Conservation (phyloP, 2,888 invertebrate genomes). For the Terebella lapidaria region DNA sequence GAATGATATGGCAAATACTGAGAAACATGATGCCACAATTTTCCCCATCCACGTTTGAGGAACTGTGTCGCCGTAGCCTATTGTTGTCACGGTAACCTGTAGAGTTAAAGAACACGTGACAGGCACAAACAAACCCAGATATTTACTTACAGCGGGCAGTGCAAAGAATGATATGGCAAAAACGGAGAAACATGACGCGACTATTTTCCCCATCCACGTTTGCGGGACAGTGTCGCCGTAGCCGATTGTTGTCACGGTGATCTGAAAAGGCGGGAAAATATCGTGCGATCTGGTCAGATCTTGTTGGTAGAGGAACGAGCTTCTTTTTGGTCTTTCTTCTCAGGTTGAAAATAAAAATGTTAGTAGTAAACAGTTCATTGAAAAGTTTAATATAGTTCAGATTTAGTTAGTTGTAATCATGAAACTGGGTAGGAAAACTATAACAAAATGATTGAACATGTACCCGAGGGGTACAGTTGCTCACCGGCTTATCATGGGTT, state of each 20-base stretch:
- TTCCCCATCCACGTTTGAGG: slow-evolving; percentile 84
- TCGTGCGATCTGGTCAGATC: too few species aligned
- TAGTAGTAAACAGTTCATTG: too few species aligned
- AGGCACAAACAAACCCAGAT: background rate
- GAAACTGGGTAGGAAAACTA: too few species aligned
- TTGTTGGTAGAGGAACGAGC: too few species aligned
- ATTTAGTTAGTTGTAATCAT: too few species aligned
- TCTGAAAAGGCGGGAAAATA: too few species aligned
- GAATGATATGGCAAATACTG: slow-evolving; percentile 80
- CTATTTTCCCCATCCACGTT: slow-evolving; percentile 81
- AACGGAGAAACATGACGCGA: slow-evolving; percentile 78
- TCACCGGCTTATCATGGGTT: too few species aligned
- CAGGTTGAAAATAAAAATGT: too few species aligned
- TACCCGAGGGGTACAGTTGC: too few species aligned
- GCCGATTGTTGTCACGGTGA: slow-evolving; percentile 81
- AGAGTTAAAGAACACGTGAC: slow-evolving; percentile 24
- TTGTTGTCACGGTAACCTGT: slow-evolving; percentile 77
- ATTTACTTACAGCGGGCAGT: slow-evolving; percentile 71
- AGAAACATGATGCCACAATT: slow-evolving; percentile 79
- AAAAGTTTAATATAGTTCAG: too few species aligned
- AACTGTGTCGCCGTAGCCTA: slow-evolving; percentile 81
- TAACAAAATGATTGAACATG: too few species aligned
- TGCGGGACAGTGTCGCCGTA: slow-evolving; percentile 82
- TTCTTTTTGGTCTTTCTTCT: too few species aligned
- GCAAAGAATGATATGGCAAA: slow-evolving; percentile 84